Percentiles rank a stretch among this genome's conserved stretches.
Evolutionary conservation across 1,140 invertebrate species (phyloP).

Genomic region (Heliconius himera): DNA sequence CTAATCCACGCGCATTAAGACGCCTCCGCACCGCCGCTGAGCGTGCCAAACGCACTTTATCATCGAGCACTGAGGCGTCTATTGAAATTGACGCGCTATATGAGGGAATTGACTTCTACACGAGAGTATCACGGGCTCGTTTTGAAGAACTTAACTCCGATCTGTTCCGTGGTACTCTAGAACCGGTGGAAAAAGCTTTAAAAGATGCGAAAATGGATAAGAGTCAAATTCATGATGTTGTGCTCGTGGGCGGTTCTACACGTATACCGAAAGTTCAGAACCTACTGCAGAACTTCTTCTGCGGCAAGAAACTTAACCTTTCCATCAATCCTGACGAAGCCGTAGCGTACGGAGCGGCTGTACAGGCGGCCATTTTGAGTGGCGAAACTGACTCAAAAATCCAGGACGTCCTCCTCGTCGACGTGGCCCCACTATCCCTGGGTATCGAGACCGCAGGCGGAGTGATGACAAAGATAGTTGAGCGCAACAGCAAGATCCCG

Average conservation of each 20-base stretch:
- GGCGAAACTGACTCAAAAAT: slow-evolving; percentile 82
- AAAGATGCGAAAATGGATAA: slow-evolving; percentile 87
- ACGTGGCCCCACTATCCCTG: slow-evolving; percentile 82
- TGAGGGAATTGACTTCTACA: slow-evolving; percentile 80
- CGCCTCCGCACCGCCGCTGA: slow-evolving; percentile 85
- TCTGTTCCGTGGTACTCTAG: slow-evolving; percentile 80
- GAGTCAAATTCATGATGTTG: slow-evolving; percentile 85
- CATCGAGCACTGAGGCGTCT: slow-evolving; percentile 79
- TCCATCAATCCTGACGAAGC: slow-evolving; percentile 82
- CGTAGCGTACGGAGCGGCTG: slow-evolving; percentile 80
- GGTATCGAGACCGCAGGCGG: slow-evolving; percentile 84
- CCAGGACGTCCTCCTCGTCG: slow-evolving; percentile 81
- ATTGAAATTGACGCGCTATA: slow-evolving; percentile 80
- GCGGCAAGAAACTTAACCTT: slow-evolving; percentile 79
- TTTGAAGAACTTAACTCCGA: slow-evolving; percentile 81
- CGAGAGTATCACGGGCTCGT: slow-evolving; percentile 72
- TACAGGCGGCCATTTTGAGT: slow-evolving; percentile 78
- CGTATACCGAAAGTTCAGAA: slow-evolving; percentile 83
- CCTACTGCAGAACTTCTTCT: slow-evolving; percentile 79
- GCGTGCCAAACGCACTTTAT: slow-evolving; percentile 80
- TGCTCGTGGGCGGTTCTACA: slow-evolving; percentile 88
- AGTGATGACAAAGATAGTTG: slow-evolving; percentile 85
- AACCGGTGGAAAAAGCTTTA: slow-evolving; percentile 84
- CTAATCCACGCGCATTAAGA: slow-evolving; percentile 78
- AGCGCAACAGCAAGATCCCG: slow-evolving; percentile 83